These are phyloP conservation scores for Lapara coniferarum DNA, from an alignment of 2,888 invertebrate species.

Conservation along the genomic window DNA sequence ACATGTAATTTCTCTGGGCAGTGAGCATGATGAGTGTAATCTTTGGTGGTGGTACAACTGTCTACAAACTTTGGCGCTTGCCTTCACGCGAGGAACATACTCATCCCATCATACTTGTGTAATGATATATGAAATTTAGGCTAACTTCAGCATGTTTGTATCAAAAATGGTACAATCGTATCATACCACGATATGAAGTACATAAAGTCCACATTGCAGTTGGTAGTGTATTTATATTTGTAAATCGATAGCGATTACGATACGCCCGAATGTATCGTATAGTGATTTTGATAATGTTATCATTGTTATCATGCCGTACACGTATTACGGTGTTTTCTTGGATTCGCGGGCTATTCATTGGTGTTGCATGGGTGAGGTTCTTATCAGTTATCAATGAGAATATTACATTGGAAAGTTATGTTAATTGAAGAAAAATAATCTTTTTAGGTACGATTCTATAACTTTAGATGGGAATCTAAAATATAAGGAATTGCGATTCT, in stretches of 20 bases:
- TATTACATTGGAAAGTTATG: not conserved
- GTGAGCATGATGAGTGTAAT: too few species aligned
- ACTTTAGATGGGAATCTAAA: too few species aligned
- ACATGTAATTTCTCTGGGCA: too few species aligned
- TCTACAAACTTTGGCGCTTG: too few species aligned
- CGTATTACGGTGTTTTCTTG: conserved; percentile 12
- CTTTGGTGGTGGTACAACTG: too few species aligned
- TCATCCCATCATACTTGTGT: too few species aligned
- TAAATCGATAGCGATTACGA: conserved; percentile 18
- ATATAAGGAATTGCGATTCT: too few species aligned
- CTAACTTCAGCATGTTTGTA: too few species aligned
- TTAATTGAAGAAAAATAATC: too few species aligned
- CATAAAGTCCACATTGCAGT: not conserved
- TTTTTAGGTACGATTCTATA: too few species aligned
- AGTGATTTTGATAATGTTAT: conserved; percentile 16
- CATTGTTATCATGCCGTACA: not conserved
- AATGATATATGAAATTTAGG: too few species aligned
- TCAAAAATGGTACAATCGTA: not conserved
- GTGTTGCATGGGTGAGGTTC: not conserved
- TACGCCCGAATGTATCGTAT: conserved; percentile 5
- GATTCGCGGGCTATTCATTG: not conserved
- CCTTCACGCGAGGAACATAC: too few species aligned
- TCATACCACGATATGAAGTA: not conserved
- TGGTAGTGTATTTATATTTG: not conserved
- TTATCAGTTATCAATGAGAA: not conserved